A percentile compares a stretch with the other conserved stretches of the same genome.
phyloP scores from a whole-genome alignment of 2,797 vertebrate genomes.

The Poecile montanus region DNA sequence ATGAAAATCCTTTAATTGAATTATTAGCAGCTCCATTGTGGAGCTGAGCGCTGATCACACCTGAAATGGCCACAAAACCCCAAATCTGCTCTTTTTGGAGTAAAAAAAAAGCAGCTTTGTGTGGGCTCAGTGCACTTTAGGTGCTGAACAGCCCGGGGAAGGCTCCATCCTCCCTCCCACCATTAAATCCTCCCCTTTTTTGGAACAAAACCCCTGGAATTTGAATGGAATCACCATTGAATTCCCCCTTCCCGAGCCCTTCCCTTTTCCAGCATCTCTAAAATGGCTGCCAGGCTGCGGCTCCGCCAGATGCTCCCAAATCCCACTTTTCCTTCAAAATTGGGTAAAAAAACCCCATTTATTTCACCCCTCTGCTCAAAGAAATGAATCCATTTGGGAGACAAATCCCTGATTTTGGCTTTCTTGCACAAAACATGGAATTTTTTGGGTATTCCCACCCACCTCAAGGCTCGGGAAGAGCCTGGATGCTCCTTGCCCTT shows the following conservation, averaged over 20 bases:
- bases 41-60: fast-evolving
- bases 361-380: fast-evolving
- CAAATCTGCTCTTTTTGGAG: background rate
- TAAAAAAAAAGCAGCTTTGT: fast-evolving
- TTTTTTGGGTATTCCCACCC: background rate
- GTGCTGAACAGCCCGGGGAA: background rate
- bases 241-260: background rate
- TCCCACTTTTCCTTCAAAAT: fast-evolving
- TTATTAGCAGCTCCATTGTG: background rate
- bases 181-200: background rate
- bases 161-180: background rate
- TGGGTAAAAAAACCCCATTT: fast-evolving
- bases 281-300: conserved; percentile 41
- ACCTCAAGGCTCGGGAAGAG: background rate
- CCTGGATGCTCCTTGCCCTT: background rate
- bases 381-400: fast-evolving
- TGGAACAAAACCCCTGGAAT: background rate
- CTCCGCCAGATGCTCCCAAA: fast-evolving
- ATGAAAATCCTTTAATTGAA: fast-evolving
- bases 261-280: background rate
- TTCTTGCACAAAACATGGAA: fast-evolving
- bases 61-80: background rate
- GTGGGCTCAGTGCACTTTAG: fast-evolving
- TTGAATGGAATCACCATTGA: fast-evolving
- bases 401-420: fast-evolving